Percentiles rank a stretch among this genome's conserved stretches.
These are phyloP conservation scores for Pecten maximus DNA, from an alignment of 2,888 invertebrate species.

Conservation along the genomic window DNA sequence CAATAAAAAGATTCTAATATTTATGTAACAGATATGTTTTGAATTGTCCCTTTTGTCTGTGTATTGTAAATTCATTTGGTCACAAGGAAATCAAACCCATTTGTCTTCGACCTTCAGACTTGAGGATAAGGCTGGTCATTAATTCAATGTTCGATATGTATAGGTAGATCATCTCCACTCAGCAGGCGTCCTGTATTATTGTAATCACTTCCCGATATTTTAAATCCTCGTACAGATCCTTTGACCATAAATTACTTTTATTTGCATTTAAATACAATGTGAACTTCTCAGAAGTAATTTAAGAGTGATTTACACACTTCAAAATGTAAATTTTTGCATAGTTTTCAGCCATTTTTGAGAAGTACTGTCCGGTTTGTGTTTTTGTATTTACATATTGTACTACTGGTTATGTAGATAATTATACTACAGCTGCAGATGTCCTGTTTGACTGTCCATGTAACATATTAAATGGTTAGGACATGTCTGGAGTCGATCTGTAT, in stretches of 20 bases:
- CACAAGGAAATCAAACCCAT: background rate
- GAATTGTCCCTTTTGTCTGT: background rate
- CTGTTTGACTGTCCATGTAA: background rate
- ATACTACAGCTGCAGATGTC: background rate
- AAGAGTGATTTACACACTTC: background rate
- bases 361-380: background rate
- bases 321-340: background rate
- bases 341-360: background rate
- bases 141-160: background rate
- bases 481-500: no score
- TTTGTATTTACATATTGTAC: background rate
- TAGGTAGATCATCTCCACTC: background rate
- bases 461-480: no score
- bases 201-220: background rate
- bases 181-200: background rate
- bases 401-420: no score
- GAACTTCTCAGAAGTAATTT: background rate
- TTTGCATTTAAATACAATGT: background rate
- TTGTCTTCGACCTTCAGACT: background rate
- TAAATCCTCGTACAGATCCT: background rate
- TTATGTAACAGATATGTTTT: background rate
- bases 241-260: constrained; percentile 4
- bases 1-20: background rate
- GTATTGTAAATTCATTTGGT: background rate
- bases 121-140: background rate